A percentile compares a stretch with the other conserved stretches of the same genome.
Conservation (phyloP, 2,113 vertebrate species). For the Nothobranchius kuhntae region DNA sequence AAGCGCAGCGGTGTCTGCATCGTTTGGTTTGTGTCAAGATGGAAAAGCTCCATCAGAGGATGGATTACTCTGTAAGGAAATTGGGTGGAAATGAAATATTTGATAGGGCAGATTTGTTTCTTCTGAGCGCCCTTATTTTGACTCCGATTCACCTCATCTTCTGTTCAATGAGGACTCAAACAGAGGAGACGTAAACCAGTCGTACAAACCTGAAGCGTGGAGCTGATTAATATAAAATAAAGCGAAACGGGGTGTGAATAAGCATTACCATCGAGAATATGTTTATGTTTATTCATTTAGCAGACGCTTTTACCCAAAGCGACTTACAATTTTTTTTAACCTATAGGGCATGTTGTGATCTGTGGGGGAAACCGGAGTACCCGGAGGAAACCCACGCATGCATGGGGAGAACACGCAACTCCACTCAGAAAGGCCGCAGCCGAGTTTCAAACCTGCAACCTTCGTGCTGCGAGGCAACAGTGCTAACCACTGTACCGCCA, state of each 20-base stretch:
- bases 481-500: no score
- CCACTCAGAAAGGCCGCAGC: no score
- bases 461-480: no score
- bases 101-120: conserved; percentile 23
- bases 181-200: conserved; percentile 51
- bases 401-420: no score
- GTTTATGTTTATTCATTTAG: no score
- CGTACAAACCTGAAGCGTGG: conserved; percentile 40
- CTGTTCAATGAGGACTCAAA: conserved; percentile 52
- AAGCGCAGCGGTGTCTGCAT: conserved; percentile 18
- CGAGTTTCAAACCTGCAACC: no score
- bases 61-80: conserved; percentile 41
- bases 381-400: no score
- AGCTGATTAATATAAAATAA: conserved; percentile 60
- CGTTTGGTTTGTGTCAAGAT: not conserved
- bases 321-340: no score
- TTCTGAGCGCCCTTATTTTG: not conserved
- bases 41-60: conserved; percentile 17
- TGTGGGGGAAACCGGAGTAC: no score
- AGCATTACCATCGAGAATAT: conserved; percentile 10
- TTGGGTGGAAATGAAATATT: conserved; percentile 34
- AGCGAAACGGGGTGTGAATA: conserved; percentile 37
- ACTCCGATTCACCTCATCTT: conserved; percentile 17
- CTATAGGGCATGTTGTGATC: no score
- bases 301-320: no score